phyloP scores from a whole-genome alignment of 2,888 invertebrate genomes.

The Catocala sponsa region DNA sequence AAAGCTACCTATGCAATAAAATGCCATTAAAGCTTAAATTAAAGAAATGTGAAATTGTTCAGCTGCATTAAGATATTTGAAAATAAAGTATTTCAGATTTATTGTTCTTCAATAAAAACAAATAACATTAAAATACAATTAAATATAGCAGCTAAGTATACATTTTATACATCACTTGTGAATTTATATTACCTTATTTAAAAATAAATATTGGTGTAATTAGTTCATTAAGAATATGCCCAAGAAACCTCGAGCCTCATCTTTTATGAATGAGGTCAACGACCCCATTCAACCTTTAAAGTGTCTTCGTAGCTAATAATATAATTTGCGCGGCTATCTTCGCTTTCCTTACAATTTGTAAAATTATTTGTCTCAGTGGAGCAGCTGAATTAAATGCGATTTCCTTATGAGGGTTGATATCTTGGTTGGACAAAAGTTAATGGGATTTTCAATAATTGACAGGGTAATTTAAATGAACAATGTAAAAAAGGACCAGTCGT shows the following conservation, averaged over 20 bases:
- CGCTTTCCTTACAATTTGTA: constrained; percentile 9
- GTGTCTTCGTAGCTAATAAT: constrained; percentile 14
- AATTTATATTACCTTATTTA: too few relatives aligned
- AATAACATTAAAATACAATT: too few relatives aligned
- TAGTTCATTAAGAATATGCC: constrained; percentile 18
- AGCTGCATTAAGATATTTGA: neutral
- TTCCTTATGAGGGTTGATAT: too few relatives aligned
- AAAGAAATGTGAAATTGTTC: neutral
- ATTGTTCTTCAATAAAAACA: neutral
- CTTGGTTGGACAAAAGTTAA: too few relatives aligned
- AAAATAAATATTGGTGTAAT: constrained; percentile 11
- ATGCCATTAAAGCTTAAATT: neutral
- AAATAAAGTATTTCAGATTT: constrained; percentile 10
- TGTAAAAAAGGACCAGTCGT: too few relatives aligned
- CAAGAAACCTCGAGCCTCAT: constrained; percentile 16
- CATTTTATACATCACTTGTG: too few relatives aligned
- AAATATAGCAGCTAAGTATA: too few relatives aligned
- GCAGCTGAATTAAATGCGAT: too few relatives aligned
- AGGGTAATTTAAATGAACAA: too few relatives aligned
- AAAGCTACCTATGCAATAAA: neutral
- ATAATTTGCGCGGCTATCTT: constrained; percentile 3
- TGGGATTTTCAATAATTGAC: too few relatives aligned
- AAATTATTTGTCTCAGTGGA: neutral
- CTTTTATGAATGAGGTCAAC: constrained; percentile 22
- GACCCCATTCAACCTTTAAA: constrained; percentile 12